These are phyloP conservation scores for Urocolius indicus DNA, from an alignment of 2,113 vertebrate species.

Conservation along the genomic window DNA sequence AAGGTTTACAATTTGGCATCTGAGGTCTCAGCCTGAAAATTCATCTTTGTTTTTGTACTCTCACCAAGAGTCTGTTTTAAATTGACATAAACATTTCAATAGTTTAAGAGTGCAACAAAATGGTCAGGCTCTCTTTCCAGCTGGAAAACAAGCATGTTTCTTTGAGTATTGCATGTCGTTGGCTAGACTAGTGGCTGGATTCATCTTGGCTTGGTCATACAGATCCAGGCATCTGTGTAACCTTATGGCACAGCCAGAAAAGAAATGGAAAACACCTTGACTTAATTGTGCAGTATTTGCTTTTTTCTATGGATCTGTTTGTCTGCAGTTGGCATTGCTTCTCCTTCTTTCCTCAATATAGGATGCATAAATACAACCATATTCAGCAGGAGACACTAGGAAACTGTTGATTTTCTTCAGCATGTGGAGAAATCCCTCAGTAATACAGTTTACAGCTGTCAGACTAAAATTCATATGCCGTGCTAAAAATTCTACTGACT, in stretches of 20 bases:
- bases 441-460: neutral
- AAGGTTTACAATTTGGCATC: conserved; percentile 54
- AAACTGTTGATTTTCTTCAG: neutral
- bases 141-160: neutral
- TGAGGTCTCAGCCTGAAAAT: conserved; percentile 26
- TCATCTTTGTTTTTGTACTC: conserved; percentile 26
- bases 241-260: neutral
- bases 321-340: neutral
- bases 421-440: neutral
- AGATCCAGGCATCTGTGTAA: neutral
- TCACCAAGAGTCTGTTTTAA: conserved; percentile 46
- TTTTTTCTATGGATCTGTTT: neutral
- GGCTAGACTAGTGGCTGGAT: neutral
- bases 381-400: neutral
- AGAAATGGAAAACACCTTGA: neutral
- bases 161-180: neutral
- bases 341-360: neutral
- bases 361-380: neutral
- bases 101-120: conserved; percentile 28
- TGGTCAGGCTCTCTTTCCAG: conserved; percentile 12
- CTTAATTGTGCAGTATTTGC: neutral
- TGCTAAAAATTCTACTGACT: neutral
- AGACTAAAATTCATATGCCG: neutral
- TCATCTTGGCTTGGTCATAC: neutral
- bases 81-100: conserved; percentile 26